Percentiles rank a stretch among this genome's conserved stretches.
Evolutionary conservation across 2,888 invertebrate genomes (phyloP).

Genomic region (Cistogaster globosa): DNA sequence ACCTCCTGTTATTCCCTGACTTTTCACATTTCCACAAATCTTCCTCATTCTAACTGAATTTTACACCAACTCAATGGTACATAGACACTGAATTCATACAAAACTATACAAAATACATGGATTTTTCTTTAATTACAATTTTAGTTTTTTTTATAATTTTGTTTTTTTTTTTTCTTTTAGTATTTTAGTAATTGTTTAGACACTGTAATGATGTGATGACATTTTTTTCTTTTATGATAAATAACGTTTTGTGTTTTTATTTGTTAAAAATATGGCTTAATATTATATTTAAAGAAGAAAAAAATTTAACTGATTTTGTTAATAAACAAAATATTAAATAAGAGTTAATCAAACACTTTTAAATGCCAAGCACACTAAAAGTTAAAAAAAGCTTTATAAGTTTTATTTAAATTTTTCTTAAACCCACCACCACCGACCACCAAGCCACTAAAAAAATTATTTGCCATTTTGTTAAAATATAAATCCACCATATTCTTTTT

Average conservation of each 20-base stretch:
- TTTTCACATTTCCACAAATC: too few species aligned
- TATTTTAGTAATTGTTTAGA: conserved; percentile 54
- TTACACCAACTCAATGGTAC: not conserved
- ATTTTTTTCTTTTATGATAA: conserved; percentile 55
- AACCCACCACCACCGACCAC: conserved; percentile 46
- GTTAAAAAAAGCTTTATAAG: conserved; percentile 43
- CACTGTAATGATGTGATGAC: conserved; percentile 66
- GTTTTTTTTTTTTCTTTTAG: conserved; percentile 30
- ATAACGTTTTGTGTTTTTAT: conserved; percentile 71
- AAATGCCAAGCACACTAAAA: conserved; percentile 62
- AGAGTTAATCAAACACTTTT: conserved; percentile 42
- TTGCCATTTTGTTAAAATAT: conserved; percentile 53
- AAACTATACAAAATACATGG: not conserved
- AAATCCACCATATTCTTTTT: conserved; percentile 57
- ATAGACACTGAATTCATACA: not conserved
- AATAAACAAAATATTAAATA: conserved; percentile 27
- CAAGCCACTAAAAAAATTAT: conserved; percentile 13
- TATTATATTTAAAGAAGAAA: conserved; percentile 23
- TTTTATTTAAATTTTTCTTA: conserved; percentile 22
- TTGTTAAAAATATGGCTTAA: conserved; percentile 63
- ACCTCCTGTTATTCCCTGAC: too few species aligned
- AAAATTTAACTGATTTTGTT: conserved; percentile 45
- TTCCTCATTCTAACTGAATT: not conserved
- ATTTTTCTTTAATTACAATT: conserved; percentile 34
- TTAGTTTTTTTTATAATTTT: conserved; percentile 23